Base-by-base conservation (phyloP, 2,888 invertebrate genomes). In the Girardia tigrina region DNA sequence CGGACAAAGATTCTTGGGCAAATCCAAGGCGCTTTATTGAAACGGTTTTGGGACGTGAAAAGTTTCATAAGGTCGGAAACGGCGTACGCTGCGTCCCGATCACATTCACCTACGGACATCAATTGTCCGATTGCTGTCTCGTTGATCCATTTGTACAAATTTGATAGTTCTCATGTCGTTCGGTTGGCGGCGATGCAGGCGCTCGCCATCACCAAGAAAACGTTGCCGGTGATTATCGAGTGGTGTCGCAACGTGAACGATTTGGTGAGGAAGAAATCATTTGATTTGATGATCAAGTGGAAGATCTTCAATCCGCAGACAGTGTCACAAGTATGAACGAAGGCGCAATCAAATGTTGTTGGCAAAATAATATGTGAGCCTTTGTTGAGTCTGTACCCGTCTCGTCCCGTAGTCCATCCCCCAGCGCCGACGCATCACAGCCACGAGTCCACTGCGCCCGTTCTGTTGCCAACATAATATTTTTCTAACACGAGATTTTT, bases 201-300 rank as follows among this genome's bases (percentile, higher is more conserved):
- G 71, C 89, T 92, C 83, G 91, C 89, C 0, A 88, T 89, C 28
- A 89, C 89, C 79, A 87, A 87, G 69, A 86, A 87, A 70, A 90
- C 90, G 1, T 86, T 92, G 0, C 87, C 88, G 0, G 87, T 88
- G 78, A 89, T 91, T 29, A 80, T 92, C 72, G 88, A 88, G 77
- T 87, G 91, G 0, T 87, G 90, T 0, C 88, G 89, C 80, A 93
- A 93, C 83, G 87, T 90, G 0, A 90, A 90, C 80, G 89, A 89
- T 76, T 87, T 87, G 29, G 91, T 93, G 0, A 86, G 92, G 0
- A 87, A 85, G 80, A 86, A 85, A 77, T 87, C 88, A 0, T 88
- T 86, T 80, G 80, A 80, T 42, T 74, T 85, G 27, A 81, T 88
- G 69, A 14, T 36, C 2, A 26, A 29, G 16, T 36, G 73, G 26